Conservation (phyloP, 2,113 vertebrate genomes). For the Halcyon senegalensis region DNA sequence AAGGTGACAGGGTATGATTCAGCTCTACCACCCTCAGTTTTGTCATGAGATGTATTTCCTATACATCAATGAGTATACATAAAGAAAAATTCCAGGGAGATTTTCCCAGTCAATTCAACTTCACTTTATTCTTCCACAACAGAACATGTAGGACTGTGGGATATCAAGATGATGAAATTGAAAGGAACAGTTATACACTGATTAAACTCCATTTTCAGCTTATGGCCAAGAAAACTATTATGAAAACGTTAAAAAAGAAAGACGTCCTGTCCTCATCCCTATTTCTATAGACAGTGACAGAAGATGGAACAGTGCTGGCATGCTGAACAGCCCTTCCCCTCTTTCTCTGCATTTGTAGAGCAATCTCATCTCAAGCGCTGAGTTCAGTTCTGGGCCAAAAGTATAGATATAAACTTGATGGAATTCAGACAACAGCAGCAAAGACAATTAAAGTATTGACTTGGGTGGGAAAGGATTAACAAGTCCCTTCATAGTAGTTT, state of each 20-base stretch:
- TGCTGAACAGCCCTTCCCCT: background rate
- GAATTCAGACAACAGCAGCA: background rate
- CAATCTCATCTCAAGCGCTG: background rate
- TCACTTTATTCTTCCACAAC: background rate
- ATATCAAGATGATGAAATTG: background rate
- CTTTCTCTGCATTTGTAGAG: background rate
- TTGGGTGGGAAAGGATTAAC: background rate
- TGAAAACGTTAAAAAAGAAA: background rate
- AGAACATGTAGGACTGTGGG: background rate
- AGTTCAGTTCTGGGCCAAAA: background rate
- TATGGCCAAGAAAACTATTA: background rate
- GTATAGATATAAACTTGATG: background rate
- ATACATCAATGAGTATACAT: background rate
- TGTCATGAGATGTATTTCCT: background rate
- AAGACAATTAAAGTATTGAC: conserved; percentile 6
- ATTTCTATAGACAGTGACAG: background rate
- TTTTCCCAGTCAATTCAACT: background rate
- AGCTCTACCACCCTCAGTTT: background rate
- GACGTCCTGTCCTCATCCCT: background rate
- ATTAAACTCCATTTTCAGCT: conserved; percentile 10
- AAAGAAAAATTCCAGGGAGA: background rate
- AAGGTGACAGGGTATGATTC: background rate
- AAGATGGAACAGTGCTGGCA: background rate
- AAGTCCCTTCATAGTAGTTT: background rate
- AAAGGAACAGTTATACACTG: conserved; percentile 9